Conservation (phyloP, 2,888 invertebrate species). For the Arge pagana region DNA sequence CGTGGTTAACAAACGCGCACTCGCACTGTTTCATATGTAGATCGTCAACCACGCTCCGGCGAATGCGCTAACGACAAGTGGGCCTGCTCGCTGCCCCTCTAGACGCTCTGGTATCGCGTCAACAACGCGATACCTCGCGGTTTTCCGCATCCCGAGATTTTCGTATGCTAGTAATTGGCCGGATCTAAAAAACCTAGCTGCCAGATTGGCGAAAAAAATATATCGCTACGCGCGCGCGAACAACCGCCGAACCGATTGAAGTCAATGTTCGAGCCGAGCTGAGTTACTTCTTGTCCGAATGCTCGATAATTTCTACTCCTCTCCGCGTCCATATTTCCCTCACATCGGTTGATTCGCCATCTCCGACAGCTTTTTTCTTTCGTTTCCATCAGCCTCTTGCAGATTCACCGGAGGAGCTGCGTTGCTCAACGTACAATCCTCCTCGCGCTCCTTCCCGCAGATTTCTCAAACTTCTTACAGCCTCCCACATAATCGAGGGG, state of each 20-base stretch:
- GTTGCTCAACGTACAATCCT: too few relatives aligned
- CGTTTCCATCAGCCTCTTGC: too few relatives aligned
- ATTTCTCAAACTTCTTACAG: too few relatives aligned
- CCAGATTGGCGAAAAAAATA: background rate
- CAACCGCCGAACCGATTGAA: background rate
- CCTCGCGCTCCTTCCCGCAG: too few relatives aligned
- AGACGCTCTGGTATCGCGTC: background rate
- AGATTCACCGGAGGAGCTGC: too few relatives aligned
- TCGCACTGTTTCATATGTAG: constrained; percentile 59
- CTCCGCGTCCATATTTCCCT: too few relatives aligned
- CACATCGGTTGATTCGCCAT: too few relatives aligned
- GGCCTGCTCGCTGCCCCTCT: constrained; percentile 39
- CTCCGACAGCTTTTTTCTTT: too few relatives aligned
- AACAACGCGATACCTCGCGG: background rate
- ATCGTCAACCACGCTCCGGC: constrained; percentile 54
- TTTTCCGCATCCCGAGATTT: background rate
- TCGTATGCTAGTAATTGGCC: background rate
- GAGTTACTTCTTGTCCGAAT: background rate
- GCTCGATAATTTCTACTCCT: background rate
- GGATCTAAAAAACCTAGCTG: background rate
- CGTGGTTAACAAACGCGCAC: constrained; percentile 45
- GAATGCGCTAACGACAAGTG: constrained; percentile 45
- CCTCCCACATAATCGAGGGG: too few relatives aligned
- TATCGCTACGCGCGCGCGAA: background rate
- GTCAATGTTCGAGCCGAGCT: background rate